A percentile compares a stretch with the other conserved stretches of the same genome.
Evolutionary conservation across 2,888 invertebrate species (phyloP).

Genomic region (Pollenia labialis): DNA sequence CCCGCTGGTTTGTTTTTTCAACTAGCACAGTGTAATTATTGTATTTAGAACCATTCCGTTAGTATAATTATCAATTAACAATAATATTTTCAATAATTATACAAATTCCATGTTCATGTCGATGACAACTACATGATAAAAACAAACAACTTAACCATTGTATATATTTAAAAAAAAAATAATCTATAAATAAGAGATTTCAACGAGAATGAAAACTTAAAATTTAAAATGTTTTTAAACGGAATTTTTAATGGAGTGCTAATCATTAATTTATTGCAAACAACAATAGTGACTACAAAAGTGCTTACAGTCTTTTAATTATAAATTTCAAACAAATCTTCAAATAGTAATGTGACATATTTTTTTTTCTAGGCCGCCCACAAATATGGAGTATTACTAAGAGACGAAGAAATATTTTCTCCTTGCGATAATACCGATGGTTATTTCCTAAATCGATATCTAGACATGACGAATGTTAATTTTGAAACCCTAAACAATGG

Average conservation of each 20-base stretch:
- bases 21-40: too few relatives aligned
- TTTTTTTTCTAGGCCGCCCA: not conserved
- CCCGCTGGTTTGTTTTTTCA: too few relatives aligned
- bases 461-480: not conserved
- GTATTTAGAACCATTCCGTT: too few relatives aligned
- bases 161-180: not conserved
- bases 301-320: too few relatives aligned
- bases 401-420: slow-evolving; percentile 28
- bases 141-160: not conserved
- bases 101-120: not conserved
- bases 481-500: not conserved
- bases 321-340: too few relatives aligned
- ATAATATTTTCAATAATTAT: not conserved
- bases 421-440: not conserved
- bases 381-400: not conserved
- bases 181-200: slow-evolving; percentile 8
- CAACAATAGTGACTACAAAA: not conserved
- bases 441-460: not conserved
- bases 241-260: not conserved
- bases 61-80: too few relatives aligned
- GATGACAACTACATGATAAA: slow-evolving; percentile 6
- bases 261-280: not conserved
- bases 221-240: not conserved
- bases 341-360: too few relatives aligned
- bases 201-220: not conserved